phyloP scores from a whole-genome alignment of 2,113 vertebrate genomes.

The Leiothrix lutea region DNA sequence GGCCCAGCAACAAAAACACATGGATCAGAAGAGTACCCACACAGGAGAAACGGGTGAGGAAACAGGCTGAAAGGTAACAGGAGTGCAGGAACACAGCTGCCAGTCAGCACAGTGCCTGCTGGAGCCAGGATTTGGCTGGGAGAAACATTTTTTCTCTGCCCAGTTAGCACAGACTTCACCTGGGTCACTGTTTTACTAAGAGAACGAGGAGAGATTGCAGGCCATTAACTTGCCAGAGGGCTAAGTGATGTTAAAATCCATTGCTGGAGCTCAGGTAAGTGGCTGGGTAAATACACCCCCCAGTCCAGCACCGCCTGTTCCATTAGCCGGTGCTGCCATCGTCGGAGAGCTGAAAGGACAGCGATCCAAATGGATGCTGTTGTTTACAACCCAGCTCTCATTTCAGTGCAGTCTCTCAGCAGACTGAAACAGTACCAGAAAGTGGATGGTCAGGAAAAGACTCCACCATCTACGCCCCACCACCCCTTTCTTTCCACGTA shows the following conservation, averaged over 20 bases:
- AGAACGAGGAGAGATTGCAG: not conserved
- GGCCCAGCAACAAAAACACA: not conserved
- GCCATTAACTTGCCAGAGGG: not conserved
- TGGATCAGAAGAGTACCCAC: not conserved
- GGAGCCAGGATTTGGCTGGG: not conserved
- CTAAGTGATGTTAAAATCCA: not conserved
- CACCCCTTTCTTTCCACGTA: not conserved
- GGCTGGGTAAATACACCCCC: not conserved
- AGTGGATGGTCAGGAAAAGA: not conserved
- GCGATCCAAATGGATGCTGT: accelerated
- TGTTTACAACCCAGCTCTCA: not conserved
- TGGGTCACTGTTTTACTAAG: not conserved
- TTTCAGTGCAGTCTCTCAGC: not conserved
- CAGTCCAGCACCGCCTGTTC: not conserved
- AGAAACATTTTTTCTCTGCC: not conserved
- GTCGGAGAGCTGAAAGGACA: accelerated
- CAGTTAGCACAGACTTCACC: not conserved
- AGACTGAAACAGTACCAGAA: not conserved
- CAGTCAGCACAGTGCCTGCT: not conserved
- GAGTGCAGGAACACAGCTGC: not conserved
- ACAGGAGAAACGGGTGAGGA: not conserved
- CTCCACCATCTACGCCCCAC: not conserved
- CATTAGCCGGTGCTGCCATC: not conserved
- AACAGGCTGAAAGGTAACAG: not conserved
- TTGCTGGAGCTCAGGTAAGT: not conserved